phyloP scores from a whole-genome alignment of 1,140 invertebrate species.

The Ceratoteleas bidentatus region DNA sequence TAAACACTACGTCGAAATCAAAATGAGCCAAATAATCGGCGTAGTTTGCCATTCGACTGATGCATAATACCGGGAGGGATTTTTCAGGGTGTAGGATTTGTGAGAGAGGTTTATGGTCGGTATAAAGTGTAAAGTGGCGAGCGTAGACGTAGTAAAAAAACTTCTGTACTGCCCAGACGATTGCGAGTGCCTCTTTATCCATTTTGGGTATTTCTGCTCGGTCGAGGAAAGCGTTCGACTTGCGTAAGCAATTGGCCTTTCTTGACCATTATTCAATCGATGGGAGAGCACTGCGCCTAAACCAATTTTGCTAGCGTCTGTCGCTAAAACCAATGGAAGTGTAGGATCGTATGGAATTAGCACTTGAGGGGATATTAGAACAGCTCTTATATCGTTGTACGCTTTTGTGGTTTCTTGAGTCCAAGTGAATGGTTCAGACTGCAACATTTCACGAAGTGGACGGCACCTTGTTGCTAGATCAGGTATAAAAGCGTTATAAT shows the following conservation, averaged over 20 bases:
- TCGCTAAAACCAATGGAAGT: slow-evolving; percentile 67
- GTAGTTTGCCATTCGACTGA: no score
- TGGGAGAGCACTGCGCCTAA: slow-evolving; percentile 74
- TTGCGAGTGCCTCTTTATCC: no score
- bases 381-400: slow-evolving; percentile 31
- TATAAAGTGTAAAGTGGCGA: no score
- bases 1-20: no score
- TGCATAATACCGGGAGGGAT: no score
- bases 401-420: slow-evolving; percentile 32
- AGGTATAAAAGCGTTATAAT: slow-evolving; percentile 20
- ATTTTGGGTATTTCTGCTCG: no score
- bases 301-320: slow-evolving; percentile 74
- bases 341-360: slow-evolving; percentile 65
- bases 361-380: slow-evolving; percentile 38
- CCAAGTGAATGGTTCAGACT: slow-evolving; percentile 27
- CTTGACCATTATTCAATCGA: slow-evolving; percentile 58
- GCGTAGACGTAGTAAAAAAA: no score
- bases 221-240: slow-evolving; percentile 41
- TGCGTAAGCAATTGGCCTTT: slow-evolving; percentile 71
- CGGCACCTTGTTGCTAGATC: slow-evolving; percentile 3
- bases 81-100: no score
- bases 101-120: no score
- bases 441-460: slow-evolving; percentile 21
- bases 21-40: no score
- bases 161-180: no score